Base-by-base conservation (phyloP, 1,140 invertebrate species). In the Drosophila repleta region DNA sequence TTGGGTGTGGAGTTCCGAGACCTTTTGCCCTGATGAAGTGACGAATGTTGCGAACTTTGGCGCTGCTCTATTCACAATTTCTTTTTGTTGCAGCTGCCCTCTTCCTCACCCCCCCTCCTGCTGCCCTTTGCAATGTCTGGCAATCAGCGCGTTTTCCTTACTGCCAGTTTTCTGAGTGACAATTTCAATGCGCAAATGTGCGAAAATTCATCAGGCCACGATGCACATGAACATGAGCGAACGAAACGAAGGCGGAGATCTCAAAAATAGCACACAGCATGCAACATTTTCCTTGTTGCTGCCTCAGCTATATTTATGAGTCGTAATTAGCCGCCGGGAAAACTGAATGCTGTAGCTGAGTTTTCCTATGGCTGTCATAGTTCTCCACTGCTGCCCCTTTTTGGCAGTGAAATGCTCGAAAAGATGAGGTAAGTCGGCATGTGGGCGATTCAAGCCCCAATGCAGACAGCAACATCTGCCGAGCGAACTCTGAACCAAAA, bases 1-100 rank as follows among this genome's bases (percentile, higher is more conserved):
- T 76, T 61, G 53, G 43, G 37, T 68, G 63, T 64, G 62, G 26
- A 5, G 26, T 3, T 69, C 82, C 64, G 69, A 45, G 53, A 68
- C 77, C 32, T 82, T 70, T 82, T 78, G 74, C 56, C 79, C 64
- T 78, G 79, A 82, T 82, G 79, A 85, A 74, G 69, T 85, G 81
- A 77, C 69, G 74, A 77, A 65, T 74, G 60, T 58, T 60, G 64
- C 58, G 7, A 69, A 69, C 64, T 69, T 73, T 73, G 51, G 20
- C 39, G 65, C 74, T 72, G 32, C 49, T 41, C 15, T 51, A 43
- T 62, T 62, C 74, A 74, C 64, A 56, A 41, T 71, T 53, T 37
- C 51, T 13, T 53, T 53, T 72, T 76, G 64, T 45, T 73, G 62
- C 58, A 55, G 61, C 67, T 80, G 55, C 53, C 46, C 51, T 10